Evolutionary conservation across 2,888 invertebrate species (phyloP).

Genomic region (Cyaniris semiargus): DNA sequence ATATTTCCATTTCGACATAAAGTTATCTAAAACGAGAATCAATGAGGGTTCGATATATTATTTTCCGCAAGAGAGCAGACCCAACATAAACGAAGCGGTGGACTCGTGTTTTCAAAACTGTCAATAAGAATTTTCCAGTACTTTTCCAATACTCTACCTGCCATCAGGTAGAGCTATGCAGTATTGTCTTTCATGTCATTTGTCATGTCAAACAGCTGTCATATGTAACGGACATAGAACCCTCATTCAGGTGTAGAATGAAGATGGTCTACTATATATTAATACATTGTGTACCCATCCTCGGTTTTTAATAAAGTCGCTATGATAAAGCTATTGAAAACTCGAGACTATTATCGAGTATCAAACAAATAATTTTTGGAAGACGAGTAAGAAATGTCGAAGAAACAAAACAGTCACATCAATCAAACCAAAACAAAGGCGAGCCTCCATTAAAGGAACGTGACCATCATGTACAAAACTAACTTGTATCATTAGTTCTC

Average conservation of each 20-base stretch:
- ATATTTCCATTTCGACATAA: no score
- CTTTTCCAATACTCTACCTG: no score
- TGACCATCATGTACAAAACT: constrained; percentile 45
- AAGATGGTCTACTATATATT: not conserved
- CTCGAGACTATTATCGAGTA: constrained; percentile 48
- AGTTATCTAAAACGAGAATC: no score
- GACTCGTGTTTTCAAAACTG: no score
- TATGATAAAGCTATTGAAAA: constrained; percentile 49
- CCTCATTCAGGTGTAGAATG: not conserved
- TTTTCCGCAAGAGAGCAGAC: no score
- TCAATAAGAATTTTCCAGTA: no score
- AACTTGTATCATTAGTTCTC: constrained; percentile 44
- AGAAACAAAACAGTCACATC: constrained; percentile 55
- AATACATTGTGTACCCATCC: constrained; percentile 46
- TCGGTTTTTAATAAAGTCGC: constrained; percentile 46
- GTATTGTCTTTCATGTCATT: no score
- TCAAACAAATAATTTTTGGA: constrained; percentile 49
- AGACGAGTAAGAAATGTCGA: constrained; percentile 48
- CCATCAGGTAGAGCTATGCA: no score
- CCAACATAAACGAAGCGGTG: no score
- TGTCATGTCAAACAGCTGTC: no score
- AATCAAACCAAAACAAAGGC: constrained; percentile 56
- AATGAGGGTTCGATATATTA: no score
- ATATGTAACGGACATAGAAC: not conserved
- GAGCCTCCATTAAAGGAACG: constrained; percentile 48